These are phyloP conservation scores for Bradypus variegatus DNA, from an alignment of 2,797 vertebrate genomes.

Conservation along the genomic window DNA sequence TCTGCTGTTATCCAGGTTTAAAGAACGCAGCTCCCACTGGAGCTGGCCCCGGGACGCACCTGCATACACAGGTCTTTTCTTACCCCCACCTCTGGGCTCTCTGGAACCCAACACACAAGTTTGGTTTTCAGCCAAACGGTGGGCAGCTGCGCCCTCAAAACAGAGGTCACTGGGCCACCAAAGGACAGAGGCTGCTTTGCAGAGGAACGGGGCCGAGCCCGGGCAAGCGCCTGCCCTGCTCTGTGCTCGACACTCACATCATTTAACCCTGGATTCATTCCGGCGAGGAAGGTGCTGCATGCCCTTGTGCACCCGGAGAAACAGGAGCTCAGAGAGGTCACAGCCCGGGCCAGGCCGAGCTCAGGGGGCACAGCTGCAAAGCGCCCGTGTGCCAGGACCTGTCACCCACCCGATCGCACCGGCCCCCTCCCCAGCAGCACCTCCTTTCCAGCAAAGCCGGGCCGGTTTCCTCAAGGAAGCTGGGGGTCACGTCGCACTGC, in stretches of 20 bases:
- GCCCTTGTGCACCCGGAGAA: not conserved
- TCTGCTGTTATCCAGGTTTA: too few relatives aligned
- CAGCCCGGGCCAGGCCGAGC: not conserved
- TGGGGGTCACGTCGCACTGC: not conserved
- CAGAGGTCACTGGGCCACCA: not conserved
- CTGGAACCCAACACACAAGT: too few relatives aligned
- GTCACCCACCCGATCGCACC: too few relatives aligned
- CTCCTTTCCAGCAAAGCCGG: not conserved
- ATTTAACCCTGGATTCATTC: not conserved
- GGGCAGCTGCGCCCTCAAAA: not conserved
- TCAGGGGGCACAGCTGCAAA: not conserved
- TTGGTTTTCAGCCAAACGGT: not conserved
- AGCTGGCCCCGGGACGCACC: too few relatives aligned
- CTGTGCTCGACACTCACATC: not conserved
- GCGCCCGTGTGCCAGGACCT: not conserved
- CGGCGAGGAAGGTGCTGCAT: not conserved
- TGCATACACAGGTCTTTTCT: too few relatives aligned
- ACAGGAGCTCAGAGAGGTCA: not conserved
- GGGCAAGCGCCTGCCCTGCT: not conserved
- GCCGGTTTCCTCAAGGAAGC: not conserved
- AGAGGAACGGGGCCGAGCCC: not conserved
- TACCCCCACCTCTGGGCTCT: too few relatives aligned
- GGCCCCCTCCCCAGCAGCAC: not conserved
- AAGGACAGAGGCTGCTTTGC: not conserved
- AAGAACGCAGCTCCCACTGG: too few relatives aligned